These are phyloP conservation scores for Axis porcinus DNA, from an alignment of 2,113 vertebrate species.

Conservation along the genomic window DNA sequence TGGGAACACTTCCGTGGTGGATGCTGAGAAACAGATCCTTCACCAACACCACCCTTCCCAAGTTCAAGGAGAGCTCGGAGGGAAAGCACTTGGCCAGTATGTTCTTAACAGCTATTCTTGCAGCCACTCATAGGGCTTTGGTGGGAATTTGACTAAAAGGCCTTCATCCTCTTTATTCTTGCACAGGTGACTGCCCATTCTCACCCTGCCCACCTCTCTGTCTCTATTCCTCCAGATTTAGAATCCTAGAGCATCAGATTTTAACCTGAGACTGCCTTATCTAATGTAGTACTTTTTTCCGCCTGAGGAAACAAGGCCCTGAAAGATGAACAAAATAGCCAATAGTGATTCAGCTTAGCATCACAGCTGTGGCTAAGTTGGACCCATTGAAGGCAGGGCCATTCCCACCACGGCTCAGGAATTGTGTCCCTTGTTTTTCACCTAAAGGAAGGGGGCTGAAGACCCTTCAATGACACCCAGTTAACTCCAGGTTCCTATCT, in stretches of 20 bases:
- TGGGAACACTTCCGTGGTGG: not conserved
- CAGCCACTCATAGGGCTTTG: not conserved
- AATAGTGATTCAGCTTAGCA: not conserved
- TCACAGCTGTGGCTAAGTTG: not conserved
- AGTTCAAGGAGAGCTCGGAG: not conserved
- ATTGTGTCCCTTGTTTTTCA: not conserved
- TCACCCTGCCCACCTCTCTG: not conserved
- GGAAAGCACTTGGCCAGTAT: not conserved
- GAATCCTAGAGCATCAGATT: not conserved
- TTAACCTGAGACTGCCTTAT: not conserved
- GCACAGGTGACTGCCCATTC: not conserved
- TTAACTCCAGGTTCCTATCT: not conserved
- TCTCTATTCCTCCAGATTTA: not conserved
- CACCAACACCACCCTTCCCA: not conserved
- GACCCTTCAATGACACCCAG: not conserved
- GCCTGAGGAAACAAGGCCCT: not conserved
- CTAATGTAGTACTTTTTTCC: not conserved
- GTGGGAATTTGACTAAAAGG: not conserved
- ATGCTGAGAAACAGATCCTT: not conserved
- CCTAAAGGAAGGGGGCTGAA: not conserved
- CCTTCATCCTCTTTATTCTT: not conserved
- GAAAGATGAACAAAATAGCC: not conserved
- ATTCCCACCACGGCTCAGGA: not conserved
- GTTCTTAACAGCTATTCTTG: not conserved
- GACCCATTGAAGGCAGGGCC: not conserved